Evolutionary conservation across 2,113 vertebrate genomes (phyloP), one percentile per base, ranked within the genome.

Genomic region (Otis tarda): DNA sequence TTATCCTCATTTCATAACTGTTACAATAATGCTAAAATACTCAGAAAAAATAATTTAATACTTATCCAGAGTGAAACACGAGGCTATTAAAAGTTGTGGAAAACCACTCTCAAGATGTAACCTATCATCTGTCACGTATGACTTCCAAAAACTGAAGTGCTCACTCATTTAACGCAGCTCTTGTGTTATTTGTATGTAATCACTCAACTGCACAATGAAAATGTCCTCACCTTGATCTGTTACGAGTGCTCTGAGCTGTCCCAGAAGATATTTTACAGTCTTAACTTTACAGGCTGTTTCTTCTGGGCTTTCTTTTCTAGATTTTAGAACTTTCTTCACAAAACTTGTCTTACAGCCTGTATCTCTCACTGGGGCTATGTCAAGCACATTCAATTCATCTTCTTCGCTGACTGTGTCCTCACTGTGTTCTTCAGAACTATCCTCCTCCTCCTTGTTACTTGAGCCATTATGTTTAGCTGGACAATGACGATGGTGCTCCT

Each of bases 231-330:
- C 99, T 97, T 98, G 98, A 85, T 98, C 98, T 43, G 95, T 83
- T 61, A 99, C 79, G 88, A 99, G 91, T 35, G 98, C 95, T 94
- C 98, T 98, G 82, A 99, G 98, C 85, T 99, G 98, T 90, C 97
- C 97, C 70, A 99, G 74, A 65, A 99, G 98, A 83, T 97, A 97
- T 52, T 97, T 98, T 22, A 98, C 47, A 4, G 97, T 98, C 97
- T 95, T 97, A 64, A 98, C 79, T 95, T 97, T 98, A 64, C 91
- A 95, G 5, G 97, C 96, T 30, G 93, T 97, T 95, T 98, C 97
- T 91, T 98, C 97, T 4, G 93, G 83, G 18, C 94, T 96, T 87
- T 95, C 64, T 52, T 91, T 96, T 91, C 97, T 97, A 68, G 83
- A 49, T 93, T 96, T 98, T 55, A 96, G 73, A 69, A 68, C 23